These are phyloP conservation scores for Corvus cornix DNA, from an alignment of 2,113 vertebrate genomes.

Conservation along the genomic window DNA sequence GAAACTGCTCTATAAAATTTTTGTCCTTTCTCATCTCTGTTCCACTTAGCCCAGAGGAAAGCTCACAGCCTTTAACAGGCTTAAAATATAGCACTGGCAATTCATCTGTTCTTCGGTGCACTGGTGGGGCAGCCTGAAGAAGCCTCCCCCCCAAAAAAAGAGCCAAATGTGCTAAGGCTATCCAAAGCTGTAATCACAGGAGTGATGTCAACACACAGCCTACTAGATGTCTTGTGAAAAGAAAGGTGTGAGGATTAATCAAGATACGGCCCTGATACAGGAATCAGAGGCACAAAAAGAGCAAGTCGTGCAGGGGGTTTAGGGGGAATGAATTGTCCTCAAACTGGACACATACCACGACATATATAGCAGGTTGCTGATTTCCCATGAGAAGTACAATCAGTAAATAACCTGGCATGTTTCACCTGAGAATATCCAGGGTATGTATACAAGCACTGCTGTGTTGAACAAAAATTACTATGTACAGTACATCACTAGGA, in stretches of 20 bases:
- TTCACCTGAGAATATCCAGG: not conserved
- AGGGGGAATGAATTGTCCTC: not conserved
- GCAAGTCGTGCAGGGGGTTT: not conserved
- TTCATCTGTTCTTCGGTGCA: not conserved
- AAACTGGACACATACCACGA: not conserved
- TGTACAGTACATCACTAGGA: not conserved
- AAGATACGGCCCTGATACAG: not conserved
- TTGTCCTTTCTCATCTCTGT: not conserved
- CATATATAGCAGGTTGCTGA: not conserved
- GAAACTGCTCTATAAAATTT: not conserved
- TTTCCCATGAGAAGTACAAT: not conserved
- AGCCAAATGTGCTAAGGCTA: not conserved
- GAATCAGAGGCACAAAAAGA: not conserved
- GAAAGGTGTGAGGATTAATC: not conserved
- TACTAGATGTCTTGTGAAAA: not conserved
- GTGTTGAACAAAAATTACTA: not conserved
- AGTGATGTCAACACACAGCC: not conserved
- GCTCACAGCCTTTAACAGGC: not conserved
- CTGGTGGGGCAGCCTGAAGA: not conserved
- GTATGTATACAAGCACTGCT: not conserved
- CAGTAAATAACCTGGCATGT: not conserved
- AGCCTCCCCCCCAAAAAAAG: not conserved
- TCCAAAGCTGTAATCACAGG: not conserved
- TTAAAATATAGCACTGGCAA: not conserved
- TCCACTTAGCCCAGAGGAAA: not conserved